Evolutionary conservation across 1,140 invertebrate species (phyloP).

Genomic region (Laupala kohalensis): DNA sequence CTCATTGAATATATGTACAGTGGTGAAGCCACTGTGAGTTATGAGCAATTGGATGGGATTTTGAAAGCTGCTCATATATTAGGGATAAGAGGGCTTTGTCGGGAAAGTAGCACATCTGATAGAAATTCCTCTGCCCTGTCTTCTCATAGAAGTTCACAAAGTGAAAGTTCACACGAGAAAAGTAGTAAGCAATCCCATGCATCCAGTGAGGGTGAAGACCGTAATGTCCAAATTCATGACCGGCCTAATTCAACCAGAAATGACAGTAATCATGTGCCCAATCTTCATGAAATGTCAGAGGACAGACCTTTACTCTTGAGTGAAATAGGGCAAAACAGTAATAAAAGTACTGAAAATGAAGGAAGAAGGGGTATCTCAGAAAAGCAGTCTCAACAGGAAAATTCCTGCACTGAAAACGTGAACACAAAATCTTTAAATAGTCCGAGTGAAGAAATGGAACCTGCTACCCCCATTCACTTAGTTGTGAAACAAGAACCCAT

Average conservation of each 20-base stretch:
- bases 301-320: background rate
- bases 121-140: background rate
- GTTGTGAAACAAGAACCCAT: constrained; percentile 52
- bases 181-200: background rate
- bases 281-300: background rate
- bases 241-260: background rate
- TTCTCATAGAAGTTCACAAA: background rate
- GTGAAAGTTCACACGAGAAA: background rate
- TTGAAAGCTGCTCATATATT: constrained; percentile 64
- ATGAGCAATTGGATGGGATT: constrained; percentile 64
- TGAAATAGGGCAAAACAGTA: background rate
- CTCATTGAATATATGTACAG: constrained; percentile 78
- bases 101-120: constrained; percentile 29
- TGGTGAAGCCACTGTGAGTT: constrained; percentile 70
- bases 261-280: background rate
- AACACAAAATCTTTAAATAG: background rate
- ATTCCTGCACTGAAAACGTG: background rate
- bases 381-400: background rate
- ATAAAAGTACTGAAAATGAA: background rate
- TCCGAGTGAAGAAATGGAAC: background rate
- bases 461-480: background rate
- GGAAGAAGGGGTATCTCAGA: background rate
- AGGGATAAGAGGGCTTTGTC: constrained; percentile 58
- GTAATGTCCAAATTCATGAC: background rate
- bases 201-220: background rate